phyloP scores from a whole-genome alignment of 1,140 invertebrate genomes.

The Archegozetes longisetosus region DNA sequence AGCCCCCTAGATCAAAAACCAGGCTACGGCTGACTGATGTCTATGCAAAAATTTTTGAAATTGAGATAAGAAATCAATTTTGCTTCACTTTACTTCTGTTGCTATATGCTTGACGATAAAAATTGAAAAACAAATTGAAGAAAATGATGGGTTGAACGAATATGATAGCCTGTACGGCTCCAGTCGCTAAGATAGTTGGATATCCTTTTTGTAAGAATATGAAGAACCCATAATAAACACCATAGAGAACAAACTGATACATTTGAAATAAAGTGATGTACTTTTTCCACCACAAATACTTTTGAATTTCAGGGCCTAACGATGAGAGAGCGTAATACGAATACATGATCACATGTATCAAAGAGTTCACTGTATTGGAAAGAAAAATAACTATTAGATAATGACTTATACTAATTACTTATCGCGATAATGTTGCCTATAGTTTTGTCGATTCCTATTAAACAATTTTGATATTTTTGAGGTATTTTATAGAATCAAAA shows the following conservation, averaged over 20 bases:
- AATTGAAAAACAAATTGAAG: slow-evolving; percentile 10
- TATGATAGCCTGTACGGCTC: too few relatives aligned
- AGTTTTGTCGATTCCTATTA: too few relatives aligned
- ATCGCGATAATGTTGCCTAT: too few relatives aligned
- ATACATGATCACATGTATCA: slow-evolving; percentile 49
- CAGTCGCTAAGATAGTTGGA: slow-evolving; percentile 1
- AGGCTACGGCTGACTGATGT: too few relatives aligned
- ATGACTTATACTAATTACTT: too few relatives aligned
- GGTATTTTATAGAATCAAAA: too few relatives aligned
- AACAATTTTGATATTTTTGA: too few relatives aligned
- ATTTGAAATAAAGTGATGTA: slow-evolving; percentile 36
- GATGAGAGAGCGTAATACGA: slow-evolving; percentile 35
- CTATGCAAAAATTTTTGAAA: too few relatives aligned
- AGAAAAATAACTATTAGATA: too few relatives aligned
- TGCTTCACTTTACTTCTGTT: neutral
- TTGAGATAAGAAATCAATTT: too few relatives aligned
- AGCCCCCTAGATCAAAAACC: too few relatives aligned
- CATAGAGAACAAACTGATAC: slow-evolving; percentile 32
- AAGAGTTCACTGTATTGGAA: too few relatives aligned
- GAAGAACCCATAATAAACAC: neutral
- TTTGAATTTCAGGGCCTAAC: slow-evolving; percentile 30
- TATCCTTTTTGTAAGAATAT: slow-evolving; percentile 6
- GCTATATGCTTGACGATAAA: slow-evolving; percentile 4
- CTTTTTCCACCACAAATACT: slow-evolving; percentile 37
- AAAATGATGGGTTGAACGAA: slow-evolving; percentile 8